Base-by-base conservation (phyloP, 1,140 invertebrate species). In the Sitobion miscanthi region DNA sequence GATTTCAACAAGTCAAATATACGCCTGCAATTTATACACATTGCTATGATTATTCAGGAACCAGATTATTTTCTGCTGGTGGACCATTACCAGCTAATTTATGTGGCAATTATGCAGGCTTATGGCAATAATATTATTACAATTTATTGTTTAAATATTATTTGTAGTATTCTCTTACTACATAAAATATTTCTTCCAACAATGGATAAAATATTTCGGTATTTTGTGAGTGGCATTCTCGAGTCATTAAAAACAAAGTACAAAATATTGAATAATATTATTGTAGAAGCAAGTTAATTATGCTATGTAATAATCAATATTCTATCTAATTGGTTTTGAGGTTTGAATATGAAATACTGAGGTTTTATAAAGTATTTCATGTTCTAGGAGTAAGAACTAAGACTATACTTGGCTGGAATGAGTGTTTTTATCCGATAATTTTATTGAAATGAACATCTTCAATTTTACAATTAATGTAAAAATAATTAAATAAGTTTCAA, bases 21-120 rank as follows among this genome's bases (percentile, higher is more conserved):
- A 97, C 97, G 38, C 98, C 98, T 86, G 98, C 98, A 30, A 98
- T 99, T 94, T 99, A 99, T 95, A 99, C 98, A 2, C 99, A 99
- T 95, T 98, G 98, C 95, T 99, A 99, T 95, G 98, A 99, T 95
- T 96, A 97, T 94, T 98, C 97, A 90, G 98, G 98, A 45, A 99
- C 98, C 17, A 95, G 98, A 93, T 95, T 99, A 11, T 99, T 99
- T 96, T 97, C 98, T 1, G 99, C 98, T 82, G 99, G 99, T 45
- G 99, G 99, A 1, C 99, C 99, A 9, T 96, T 99, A 83, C 98
- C 98, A 8, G 97, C 98, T 62, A 98, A 97, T 94, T 95, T 99
- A 25, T 97, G 98, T 94, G 99, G 98, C 90, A 98, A 98, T 95
- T 97, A 97, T 95, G 97, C 97, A 94, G 97, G 96, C 93, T 95